Percentiles rank a stretch among this genome's conserved stretches.
phyloP scores from a whole-genome alignment of 2,113 vertebrate genomes.

The Toxotes jaculatrix region DNA sequence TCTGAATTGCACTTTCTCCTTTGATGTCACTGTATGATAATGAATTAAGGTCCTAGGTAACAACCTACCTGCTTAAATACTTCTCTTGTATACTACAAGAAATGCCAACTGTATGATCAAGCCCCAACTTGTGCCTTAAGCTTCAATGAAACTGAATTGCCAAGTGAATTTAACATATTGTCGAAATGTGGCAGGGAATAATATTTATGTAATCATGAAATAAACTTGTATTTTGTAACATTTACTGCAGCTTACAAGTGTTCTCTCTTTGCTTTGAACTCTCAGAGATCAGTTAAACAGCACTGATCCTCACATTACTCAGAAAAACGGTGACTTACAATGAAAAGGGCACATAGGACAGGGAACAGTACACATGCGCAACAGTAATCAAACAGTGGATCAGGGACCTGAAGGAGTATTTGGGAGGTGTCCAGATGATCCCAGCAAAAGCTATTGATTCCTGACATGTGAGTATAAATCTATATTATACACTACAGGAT shows the following conservation, averaged over 20 bases:
- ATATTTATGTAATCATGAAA: constrained; percentile 56
- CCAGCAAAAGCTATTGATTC: neutral
- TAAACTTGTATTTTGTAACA: constrained; percentile 49
- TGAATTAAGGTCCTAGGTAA: neutral
- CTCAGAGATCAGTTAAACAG: constrained; percentile 2
- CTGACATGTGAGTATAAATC: neutral
- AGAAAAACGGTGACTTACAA: constrained; percentile 6
- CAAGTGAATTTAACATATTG: constrained; percentile 18
- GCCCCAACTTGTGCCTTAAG: constrained; percentile 25
- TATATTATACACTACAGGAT: neutral
- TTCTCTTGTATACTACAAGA: constrained; percentile 13
- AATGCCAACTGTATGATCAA: constrained; percentile 3
- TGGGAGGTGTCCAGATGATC: constrained; percentile 16
- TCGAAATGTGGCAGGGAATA: constrained; percentile 20
- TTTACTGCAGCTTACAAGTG: neutral
- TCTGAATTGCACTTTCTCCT: constrained; percentile 42
- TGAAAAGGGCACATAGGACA: constrained; percentile 12
- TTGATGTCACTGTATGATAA: neutral
- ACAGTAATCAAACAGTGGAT: constrained; percentile 32
- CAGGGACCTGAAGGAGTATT: neutral
- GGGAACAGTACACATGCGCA: constrained; percentile 17
- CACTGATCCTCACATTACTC: constrained; percentile 12
- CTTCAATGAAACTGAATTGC: constrained; percentile 8
- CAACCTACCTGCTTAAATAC: constrained; percentile 14
- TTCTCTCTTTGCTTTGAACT: constrained; percentile 5